Conservation (phyloP, 2,797 vertebrate species). For the Melopsittacus undulatus region DNA sequence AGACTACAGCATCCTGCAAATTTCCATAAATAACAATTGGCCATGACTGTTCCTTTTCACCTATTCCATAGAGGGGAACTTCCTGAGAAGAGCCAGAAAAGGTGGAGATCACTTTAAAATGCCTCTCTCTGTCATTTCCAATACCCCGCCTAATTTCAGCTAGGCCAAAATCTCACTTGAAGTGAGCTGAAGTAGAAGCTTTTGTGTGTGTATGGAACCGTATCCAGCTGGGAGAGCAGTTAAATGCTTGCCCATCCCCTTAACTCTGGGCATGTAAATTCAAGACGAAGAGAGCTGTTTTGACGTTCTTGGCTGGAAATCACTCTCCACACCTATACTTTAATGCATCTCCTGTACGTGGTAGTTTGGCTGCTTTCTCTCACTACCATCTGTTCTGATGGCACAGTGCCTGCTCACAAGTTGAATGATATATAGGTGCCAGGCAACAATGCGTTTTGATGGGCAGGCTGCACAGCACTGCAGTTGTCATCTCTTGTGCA, state of each 20-base stretch:
- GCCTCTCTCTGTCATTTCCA: conserved; percentile 35
- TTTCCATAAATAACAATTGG: conserved; percentile 60
- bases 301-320: conserved; percentile 70
- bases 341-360: conserved; percentile 70
- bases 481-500: conserved; percentile 76
- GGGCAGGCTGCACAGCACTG: conserved; percentile 73
- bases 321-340: conserved; percentile 71
- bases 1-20: conserved; percentile 55
- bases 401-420: conserved; percentile 75
- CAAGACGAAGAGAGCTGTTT: conserved; percentile 63
- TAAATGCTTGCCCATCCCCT: conserved; percentile 60
- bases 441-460: conserved; percentile 80
- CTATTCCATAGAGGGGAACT: conserved; percentile 27
- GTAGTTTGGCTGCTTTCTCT: conserved; percentile 71
- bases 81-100: conserved; percentile 39
- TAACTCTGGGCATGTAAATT: conserved; percentile 68
- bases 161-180: conserved; percentile 69
- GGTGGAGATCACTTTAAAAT: conserved; percentile 61
- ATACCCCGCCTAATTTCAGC: conserved; percentile 40
- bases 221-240: conserved; percentile 62
- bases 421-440: conserved; percentile 79
- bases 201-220: conserved; percentile 34
- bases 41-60: conserved; percentile 56
- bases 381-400: conserved; percentile 80
- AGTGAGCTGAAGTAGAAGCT: conserved; percentile 66